Percentiles rank a stretch among this genome's conserved stretches.
Conservation (phyloP, 2,797 vertebrate genomes). For the Perodicticus potto region DNA sequence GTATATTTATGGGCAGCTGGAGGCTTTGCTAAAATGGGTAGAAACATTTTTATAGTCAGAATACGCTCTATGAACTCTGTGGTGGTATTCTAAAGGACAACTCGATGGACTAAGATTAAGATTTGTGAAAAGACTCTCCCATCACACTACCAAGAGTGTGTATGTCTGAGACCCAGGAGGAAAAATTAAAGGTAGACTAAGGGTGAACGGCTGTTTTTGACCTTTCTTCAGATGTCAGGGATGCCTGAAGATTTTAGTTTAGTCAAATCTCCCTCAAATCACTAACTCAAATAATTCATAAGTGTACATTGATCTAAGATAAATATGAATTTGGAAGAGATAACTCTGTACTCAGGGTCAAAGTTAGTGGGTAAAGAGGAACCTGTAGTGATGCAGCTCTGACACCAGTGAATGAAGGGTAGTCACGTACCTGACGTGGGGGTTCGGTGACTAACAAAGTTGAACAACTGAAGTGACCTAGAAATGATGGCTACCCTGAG, state of each 20-base stretch:
- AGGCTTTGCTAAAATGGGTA: neutral
- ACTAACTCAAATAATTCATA: neutral
- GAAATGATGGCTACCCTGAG: neutral
- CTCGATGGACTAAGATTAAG: neutral
- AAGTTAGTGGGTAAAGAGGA: neutral
- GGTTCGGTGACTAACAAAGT: neutral
- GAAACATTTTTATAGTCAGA: neutral
- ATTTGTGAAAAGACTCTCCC: neutral
- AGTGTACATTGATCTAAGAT: neutral
- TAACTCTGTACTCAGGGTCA: neutral
- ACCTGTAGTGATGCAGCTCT: neutral
- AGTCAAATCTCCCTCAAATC: neutral
- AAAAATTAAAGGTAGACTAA: too few species aligned
- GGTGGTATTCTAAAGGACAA: neutral
- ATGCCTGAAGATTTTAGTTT: neutral
- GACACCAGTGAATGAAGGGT: neutral
- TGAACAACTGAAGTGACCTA: neutral
- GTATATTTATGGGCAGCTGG: neutral
- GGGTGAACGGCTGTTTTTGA: neutral
- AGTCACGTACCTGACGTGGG: neutral
- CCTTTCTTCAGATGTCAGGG: neutral
- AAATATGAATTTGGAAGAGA: neutral
- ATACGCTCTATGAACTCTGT: neutral
- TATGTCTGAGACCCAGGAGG: neutral
- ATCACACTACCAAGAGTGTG: too few species aligned